These are phyloP conservation scores for Nesometra sesokonis DNA, from an alignment of 35 echinoderm and acorn worm species.

Conservation along the genomic window DNA sequence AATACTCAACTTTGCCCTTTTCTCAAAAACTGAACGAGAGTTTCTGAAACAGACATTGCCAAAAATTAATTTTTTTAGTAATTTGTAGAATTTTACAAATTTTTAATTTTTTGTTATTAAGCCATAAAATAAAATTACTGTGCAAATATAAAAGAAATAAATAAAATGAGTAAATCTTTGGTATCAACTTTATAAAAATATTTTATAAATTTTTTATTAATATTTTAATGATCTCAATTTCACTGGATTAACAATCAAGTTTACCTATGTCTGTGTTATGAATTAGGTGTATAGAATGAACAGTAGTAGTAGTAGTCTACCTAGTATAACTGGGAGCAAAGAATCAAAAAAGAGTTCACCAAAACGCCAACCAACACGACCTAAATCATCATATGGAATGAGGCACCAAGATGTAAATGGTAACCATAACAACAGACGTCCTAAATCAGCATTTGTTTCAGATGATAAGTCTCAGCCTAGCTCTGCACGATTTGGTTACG, in stretches of 20 bases:
- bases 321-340: conserved; percentile 22
- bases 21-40: too few relatives aligned
- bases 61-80: too few relatives aligned
- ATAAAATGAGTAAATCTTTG: too few relatives aligned
- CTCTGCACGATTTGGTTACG: conserved; percentile 68
- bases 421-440: conserved; percentile 16
- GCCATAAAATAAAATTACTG: too few relatives aligned
- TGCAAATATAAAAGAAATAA: too few relatives aligned
- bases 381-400: conserved; percentile 73
- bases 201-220: too few relatives aligned
- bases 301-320: conserved; percentile 62
- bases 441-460: conserved; percentile 64
- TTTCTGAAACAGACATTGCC: too few relatives aligned
- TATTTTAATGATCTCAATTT: background rate
- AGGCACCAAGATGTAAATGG: conserved; percentile 22
- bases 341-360: conserved; percentile 25
- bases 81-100: too few relatives aligned
- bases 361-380: conserved; percentile 65
- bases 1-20: too few relatives aligned
- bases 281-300: conserved; percentile 34
- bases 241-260: background rate
- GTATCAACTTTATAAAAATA: too few relatives aligned
- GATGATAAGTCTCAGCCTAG: conserved; percentile 47
- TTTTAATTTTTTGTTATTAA: too few relatives aligned
- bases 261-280: background rate